Base-by-base conservation (phyloP, 1,140 invertebrate species). In the Cotesia chilonis region DNA sequence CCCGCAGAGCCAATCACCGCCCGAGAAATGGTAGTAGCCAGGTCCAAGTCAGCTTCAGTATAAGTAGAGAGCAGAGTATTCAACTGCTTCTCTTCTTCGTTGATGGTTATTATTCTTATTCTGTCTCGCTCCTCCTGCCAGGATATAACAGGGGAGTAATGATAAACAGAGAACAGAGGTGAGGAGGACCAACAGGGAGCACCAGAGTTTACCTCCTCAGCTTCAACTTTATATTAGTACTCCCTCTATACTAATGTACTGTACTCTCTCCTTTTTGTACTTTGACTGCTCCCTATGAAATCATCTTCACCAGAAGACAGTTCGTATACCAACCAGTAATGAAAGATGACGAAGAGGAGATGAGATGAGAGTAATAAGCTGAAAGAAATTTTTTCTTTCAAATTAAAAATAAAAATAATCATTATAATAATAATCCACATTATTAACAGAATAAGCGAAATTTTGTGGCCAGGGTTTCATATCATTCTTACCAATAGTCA, bases 1-100 rank as follows among this genome's bases (percentile, higher is more conserved):
- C 84, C 84, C 73, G 83, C 82, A 72, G 84, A 84, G 84, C 81
- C 83, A 85, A 85, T 85, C 83, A 85, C 83, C 81, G 80, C 78
- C 80, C 82, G 80, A 85, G 83, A 85, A 84, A 83, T 85, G 83
- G 84, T 85, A 84, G 84, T 82, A 81, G 74, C 55, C 59, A 78
- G 76, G 77, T 78, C 77, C 80, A 74, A 84, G 79, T 82, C 82
- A 79, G 78, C 82, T 65, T 73, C 72, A 70, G 52, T 28, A 28
- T 28, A 28, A 28, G 28, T 28, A 28, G 28, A 28, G 28, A 28
- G 28, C 28, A 28, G 70, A 54, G 63, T 54, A 28, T 63, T 51
- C 6, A 52, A 65, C 52, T 61, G 37, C 61, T 69, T 35, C 37
- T 12, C 28, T 68, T 60, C 66, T 57, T 69, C 68, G 28, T 28